Conservation (phyloP, 1,140 invertebrate genomes). For the Tyrophagus putrescentiae region DNA sequence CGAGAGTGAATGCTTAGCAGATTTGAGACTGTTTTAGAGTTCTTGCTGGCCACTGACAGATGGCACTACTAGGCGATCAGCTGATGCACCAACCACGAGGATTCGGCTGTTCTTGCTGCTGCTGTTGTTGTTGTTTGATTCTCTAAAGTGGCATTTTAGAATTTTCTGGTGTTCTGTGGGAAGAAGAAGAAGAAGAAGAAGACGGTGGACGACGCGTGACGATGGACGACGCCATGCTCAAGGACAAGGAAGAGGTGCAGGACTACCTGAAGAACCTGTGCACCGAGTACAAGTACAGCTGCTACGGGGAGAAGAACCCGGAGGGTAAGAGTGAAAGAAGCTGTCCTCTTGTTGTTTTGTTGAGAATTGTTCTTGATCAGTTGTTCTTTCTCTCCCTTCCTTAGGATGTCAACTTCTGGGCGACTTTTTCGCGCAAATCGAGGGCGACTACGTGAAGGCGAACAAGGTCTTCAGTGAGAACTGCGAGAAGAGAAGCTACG, state of each 20-base stretch:
- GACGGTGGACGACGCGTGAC: no score
- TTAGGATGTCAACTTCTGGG: slow-evolving; percentile 75
- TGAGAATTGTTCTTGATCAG: slow-evolving; percentile 15
- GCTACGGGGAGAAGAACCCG: slow-evolving; percentile 61
- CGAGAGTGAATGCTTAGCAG: no score
- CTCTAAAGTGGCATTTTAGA: no score
- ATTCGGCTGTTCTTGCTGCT: no score
- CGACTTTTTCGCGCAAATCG: slow-evolving; percentile 67
- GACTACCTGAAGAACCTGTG: slow-evolving; percentile 71
- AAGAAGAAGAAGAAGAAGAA: no score
- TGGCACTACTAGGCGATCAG: no score
- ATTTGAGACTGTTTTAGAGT: no score
- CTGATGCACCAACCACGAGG: no score
- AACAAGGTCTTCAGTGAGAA: slow-evolving; percentile 60
- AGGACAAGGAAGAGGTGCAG: slow-evolving; percentile 66
- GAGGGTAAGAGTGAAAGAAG: slow-evolving; percentile 43
- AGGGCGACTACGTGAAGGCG: slow-evolving; percentile 59
- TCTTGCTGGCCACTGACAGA: no score
- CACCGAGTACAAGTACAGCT: slow-evolving; percentile 81
- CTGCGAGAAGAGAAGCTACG: slow-evolving; percentile 63
- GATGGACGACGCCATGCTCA: no score
- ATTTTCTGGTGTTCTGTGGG: no score
- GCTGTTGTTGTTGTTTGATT: no score
- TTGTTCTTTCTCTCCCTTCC: slow-evolving; percentile 27
- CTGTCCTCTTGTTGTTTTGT: slow-evolving; percentile 15